Evolutionary conservation across 2,888 invertebrate genomes (phyloP).

Genomic region (Eucera pruinosa): DNA sequence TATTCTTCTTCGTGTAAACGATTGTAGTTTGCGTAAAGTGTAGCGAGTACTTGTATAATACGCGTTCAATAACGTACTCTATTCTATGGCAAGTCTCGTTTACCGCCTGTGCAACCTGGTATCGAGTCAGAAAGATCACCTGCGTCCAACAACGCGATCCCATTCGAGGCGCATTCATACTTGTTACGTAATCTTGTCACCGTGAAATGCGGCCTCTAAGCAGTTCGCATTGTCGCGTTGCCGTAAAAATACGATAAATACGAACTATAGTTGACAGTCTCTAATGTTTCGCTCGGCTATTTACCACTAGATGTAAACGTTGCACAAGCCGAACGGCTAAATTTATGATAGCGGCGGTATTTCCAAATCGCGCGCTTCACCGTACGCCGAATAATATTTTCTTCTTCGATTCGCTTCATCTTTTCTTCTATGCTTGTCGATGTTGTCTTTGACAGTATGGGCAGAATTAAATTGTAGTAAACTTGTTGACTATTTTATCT

Average conservation of each 20-base stretch:
- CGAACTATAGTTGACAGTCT: constrained; percentile 10
- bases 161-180: neutral
- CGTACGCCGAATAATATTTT: neutral
- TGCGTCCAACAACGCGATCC: neutral
- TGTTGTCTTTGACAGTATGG: no score
- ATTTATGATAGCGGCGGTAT: constrained; percentile 23
- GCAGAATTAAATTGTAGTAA: no score
- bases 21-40: neutral
- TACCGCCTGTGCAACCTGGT: neutral
- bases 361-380: neutral
- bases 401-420: neutral
- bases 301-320: constrained; percentile 41
- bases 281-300: constrained; percentile 5
- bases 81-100: neutral
- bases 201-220: neutral
- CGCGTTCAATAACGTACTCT: neutral
- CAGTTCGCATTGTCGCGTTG: neutral
- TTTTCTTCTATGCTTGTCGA: no score
- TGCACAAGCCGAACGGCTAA: constrained; percentile 29
- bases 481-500: no score
- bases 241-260: constrained; percentile 23
- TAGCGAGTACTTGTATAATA: neutral
- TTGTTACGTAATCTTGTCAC: constrained; percentile 29
- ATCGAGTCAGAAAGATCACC: neutral
- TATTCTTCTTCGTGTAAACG: no score